phyloP scores from a whole-genome alignment of 2,888 invertebrate species.

The Dendrolimus pini region DNA sequence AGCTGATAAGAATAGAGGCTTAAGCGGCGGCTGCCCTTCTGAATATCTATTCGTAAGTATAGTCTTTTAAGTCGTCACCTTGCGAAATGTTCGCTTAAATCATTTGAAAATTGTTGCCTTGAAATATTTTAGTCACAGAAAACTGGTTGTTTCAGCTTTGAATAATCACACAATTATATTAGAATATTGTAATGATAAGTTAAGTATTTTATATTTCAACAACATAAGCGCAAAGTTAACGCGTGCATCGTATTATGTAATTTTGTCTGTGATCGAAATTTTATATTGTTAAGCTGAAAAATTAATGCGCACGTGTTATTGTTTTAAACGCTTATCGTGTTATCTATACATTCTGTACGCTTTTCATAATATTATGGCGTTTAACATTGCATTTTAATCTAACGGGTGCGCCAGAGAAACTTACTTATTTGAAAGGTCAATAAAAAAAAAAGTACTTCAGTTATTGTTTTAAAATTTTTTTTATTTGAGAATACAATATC shows the following conservation, averaged over 20 bases:
- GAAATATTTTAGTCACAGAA: slow-evolving; percentile 55
- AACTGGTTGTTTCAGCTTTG: slow-evolving; percentile 65
- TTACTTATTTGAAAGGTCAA: too few species aligned
- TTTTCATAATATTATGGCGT: slow-evolving; percentile 1
- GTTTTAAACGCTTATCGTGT: slow-evolving; percentile 29
- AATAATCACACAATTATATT: slow-evolving; percentile 58
- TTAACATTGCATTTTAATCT: too few species aligned
- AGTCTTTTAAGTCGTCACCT: slow-evolving; percentile 28
- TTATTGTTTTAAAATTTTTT: too few species aligned
- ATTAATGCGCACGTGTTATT: slow-evolving; percentile 45
- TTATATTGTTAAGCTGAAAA: slow-evolving; percentile 70
- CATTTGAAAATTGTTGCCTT: slow-evolving; percentile 60
- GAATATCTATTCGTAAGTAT: slow-evolving; percentile 5
- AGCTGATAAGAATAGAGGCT: neutral
- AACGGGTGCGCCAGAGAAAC: too few species aligned
- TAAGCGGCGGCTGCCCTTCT: slow-evolving; percentile 7
- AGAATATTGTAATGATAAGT: slow-evolving; percentile 59
- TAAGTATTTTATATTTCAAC: slow-evolving; percentile 67
- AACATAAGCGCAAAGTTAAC: slow-evolving; percentile 55
- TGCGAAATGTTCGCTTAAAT: slow-evolving; percentile 47
- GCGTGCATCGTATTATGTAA: slow-evolving; percentile 65
- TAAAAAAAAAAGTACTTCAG: too few species aligned
- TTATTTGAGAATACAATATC: too few species aligned
- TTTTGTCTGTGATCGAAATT: slow-evolving; percentile 75
- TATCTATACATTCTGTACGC: slow-evolving; percentile 42